phyloP scores from a whole-genome alignment of 23 tunicate species.

The Oikopleura dioica region DNA sequence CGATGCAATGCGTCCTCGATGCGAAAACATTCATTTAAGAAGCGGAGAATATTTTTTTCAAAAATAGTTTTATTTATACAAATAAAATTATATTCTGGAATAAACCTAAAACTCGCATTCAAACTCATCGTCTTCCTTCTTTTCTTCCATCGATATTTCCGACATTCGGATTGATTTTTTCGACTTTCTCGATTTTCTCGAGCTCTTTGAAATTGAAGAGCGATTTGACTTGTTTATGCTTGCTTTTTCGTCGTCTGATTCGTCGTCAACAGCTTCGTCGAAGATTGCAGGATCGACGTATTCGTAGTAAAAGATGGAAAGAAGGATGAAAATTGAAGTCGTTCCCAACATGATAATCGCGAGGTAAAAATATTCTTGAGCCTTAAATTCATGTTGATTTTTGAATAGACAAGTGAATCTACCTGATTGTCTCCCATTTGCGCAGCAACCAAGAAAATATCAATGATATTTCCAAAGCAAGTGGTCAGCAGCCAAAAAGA shows the following conservation, averaged over 20 bases:
- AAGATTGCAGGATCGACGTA: not conserved
- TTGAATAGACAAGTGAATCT: not conserved
- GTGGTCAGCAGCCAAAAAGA: conserved; percentile 15
- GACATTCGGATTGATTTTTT: no score
- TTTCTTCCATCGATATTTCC: no score
- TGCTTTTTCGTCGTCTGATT: not conserved
- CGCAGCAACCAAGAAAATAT: conserved; percentile 1
- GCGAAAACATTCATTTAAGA: no score
- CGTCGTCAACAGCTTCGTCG: not conserved
- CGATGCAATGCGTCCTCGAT: no score
- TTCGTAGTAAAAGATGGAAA: not conserved
- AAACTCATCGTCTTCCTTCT: no score
- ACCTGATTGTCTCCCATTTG: not conserved
- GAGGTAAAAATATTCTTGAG: not conserved
- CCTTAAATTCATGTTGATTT: not conserved
- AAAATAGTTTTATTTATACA: no score
- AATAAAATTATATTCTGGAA: no score
- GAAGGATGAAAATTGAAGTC: not conserved
- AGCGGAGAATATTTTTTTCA: no score
- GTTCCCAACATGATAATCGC: not conserved
- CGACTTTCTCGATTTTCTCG: no score
- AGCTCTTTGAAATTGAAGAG: no score
- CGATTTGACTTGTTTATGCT: no score
- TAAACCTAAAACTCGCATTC: no score
- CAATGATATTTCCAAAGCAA: not conserved